phyloP scores from a whole-genome alignment of 1,140 invertebrate species.

The Wiebesia pumilae region DNA sequence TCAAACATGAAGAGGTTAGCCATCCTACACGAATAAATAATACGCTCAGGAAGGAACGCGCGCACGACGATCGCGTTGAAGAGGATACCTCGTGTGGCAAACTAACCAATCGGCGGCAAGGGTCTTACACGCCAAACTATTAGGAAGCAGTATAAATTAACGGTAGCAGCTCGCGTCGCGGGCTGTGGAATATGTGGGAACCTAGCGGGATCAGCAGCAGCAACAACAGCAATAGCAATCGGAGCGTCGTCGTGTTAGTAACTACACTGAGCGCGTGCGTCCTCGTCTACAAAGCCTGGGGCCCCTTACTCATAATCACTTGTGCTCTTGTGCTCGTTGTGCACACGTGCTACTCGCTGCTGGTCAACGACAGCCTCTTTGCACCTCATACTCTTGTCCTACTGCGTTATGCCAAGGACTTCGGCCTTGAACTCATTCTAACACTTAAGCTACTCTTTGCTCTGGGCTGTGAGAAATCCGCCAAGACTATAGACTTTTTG shows the following conservation, averaged over 20 bases:
- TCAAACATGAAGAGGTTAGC: slow-evolving; percentile 69
- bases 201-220: slow-evolving; percentile 51
- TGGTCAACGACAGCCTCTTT: slow-evolving; percentile 67
- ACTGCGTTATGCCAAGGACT: slow-evolving; percentile 55
- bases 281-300: slow-evolving; percentile 67
- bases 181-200: slow-evolving; percentile 70
- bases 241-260: slow-evolving; percentile 63
- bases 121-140: background rate
- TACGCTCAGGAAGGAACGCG: background rate
- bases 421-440: slow-evolving; percentile 44
- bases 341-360: slow-evolving; percentile 67
- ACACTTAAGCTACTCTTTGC: background rate
- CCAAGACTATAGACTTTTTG: background rate
- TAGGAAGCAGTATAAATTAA: background rate
- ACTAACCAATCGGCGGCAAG: background rate
- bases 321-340: slow-evolving; percentile 63
- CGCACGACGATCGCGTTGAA: background rate
- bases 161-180: slow-evolving; percentile 38
- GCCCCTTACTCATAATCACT: slow-evolving; percentile 63
- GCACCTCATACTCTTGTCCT: slow-evolving; percentile 62
- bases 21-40: slow-evolving; percentile 58
- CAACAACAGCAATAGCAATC: slow-evolving; percentile 34
- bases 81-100: background rate
- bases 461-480: background rate
- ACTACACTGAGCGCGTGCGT: slow-evolving; percentile 66